Base-by-base conservation (phyloP, 1,140 invertebrate species). In the Bombus terrestris region DNA sequence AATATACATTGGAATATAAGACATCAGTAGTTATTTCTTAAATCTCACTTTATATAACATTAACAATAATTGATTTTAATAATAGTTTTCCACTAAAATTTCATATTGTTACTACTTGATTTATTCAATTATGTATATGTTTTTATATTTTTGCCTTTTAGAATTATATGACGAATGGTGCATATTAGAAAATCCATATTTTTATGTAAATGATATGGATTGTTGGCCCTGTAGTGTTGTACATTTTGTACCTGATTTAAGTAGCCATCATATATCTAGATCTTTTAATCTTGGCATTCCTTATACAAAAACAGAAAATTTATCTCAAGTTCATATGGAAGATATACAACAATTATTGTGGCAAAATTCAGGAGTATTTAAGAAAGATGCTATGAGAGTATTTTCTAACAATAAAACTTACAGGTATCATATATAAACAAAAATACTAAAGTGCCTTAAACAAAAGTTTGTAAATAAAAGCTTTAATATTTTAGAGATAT, bases 161-260 rank as follows among this genome's bases (percentile, higher is more conserved):
- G 97, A 97, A 92, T 96, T 96, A 83, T 97, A 98, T 91, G 97
- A 98, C 95, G 97, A 98, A 95, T 96, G 96, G 92, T 98, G 97
- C 93, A 93, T 98, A 62, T 92, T 98, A 47, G 96, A 97, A 92
- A 98, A 98, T 94, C 97, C 97, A 76, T 97, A 96, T 91, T 98
- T 97, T 92, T 95, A 96, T 90, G 95, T 97, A 13, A 93, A 95
- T 2, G 96, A 97, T 89, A 96, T 97, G 95, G 97, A 97, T 91
- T 98, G 97, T 91, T 97, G 97, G 97, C 97, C 97, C 15, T 98
- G 97, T 91, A 96, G 96, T 92, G 94, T 96, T 91, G 95, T 97
- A 1, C 94, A 96, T 89, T 96, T 96, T 86, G 94, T 98, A 86
- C 95, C 96, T 47, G 95, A 97, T 87, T 89, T 95, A 79, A 95